These are phyloP conservation scores for Pheosia gnoma DNA, from an alignment of 2,888 invertebrate species.

Conservation along the genomic window DNA sequence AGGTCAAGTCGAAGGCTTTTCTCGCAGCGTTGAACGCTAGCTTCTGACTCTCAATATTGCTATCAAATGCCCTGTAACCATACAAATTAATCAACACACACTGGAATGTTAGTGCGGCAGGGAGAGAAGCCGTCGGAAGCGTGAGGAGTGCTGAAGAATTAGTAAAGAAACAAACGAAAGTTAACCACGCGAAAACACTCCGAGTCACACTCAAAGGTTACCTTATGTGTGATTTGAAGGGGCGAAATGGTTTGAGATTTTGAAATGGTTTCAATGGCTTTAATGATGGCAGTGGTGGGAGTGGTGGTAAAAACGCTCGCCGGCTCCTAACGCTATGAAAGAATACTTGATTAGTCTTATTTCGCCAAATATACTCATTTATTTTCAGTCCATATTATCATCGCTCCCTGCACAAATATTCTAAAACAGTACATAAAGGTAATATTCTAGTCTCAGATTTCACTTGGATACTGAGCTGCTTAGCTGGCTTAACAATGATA, in stretches of 20 bases:
- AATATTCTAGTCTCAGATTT: too few relatives aligned
- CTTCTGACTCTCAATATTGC: conserved; percentile 61
- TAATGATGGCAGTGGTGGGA: conserved; percentile 8
- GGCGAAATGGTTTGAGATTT: conserved; percentile 9
- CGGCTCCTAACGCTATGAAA: conserved; percentile 26
- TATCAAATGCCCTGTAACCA: conserved; percentile 67
- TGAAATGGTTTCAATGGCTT: conserved; percentile 15
- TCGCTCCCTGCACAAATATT: too few relatives aligned
- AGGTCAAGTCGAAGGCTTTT: conserved; percentile 71
- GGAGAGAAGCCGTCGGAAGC: conserved; percentile 30
- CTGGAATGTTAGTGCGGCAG: conserved; percentile 18
- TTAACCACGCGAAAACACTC: conserved; percentile 23
- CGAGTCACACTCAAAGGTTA: conserved; percentile 20
- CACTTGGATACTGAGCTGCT: too few relatives aligned
- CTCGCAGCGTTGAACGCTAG: conserved; percentile 68
- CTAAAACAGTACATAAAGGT: too few relatives aligned
- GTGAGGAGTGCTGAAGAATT: conserved; percentile 20
- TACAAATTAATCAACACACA: conserved; percentile 17
- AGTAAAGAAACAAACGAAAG: conserved; percentile 21
- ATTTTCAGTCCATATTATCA: too few relatives aligned
- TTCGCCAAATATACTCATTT: neutral
- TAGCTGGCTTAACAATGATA: too few relatives aligned
- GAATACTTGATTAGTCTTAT: conserved; percentile 16
- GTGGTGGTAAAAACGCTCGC: conserved; percentile 8
- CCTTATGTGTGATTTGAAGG: conserved; percentile 22